Base-by-base conservation (phyloP, 2,113 vertebrate genomes). In the Nannospalax galili region DNA sequence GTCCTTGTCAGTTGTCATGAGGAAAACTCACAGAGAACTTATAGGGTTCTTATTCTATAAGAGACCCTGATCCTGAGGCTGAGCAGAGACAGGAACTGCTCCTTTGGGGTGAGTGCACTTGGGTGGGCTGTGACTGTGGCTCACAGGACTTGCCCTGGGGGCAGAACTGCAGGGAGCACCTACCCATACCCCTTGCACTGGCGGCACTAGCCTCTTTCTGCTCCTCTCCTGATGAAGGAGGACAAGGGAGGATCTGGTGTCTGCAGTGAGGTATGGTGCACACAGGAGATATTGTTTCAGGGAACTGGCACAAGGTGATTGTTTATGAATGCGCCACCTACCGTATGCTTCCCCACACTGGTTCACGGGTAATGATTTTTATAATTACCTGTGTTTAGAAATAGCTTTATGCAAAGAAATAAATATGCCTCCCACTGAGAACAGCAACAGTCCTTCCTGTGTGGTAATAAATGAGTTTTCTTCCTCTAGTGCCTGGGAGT, bases 331-430 rank as follows among this genome's bases (percentile, higher is more conserved):
- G 81, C 35, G 10, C 84, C 15, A 58, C 84, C 62, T 3, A 15
- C 74, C 90, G 30, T 79, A 24, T 48, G 94, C 90, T 24, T 88
- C 81, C 77, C 85, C 87, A 58, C 8, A 0, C 92, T 91, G 93
- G 89, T 30, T 80, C 8, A 28, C 7, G 65, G 93, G 92, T 32
- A 73, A 94, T 67, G 96, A 45, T 88, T 92, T 91, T 92, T 81
- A 64, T 88, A 82, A 92, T 95, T 73, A 97, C 95, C 93, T 60
- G 82, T 72, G 95, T 92, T 92, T 91, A 81, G 97, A 92, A 96
- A 94, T 77, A 88, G 91, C 89, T 96, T 93, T 84, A 32, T 15
- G 58, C 64, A 72, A 80, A 84, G 93, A 90, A 67, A 86, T 88
- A 90, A 88, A 88, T 35, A 56, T 7, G 24, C 91, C 93, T 92